Conservation (phyloP, 2,113 vertebrate genomes). For the Gavialis gangeticus region DNA sequence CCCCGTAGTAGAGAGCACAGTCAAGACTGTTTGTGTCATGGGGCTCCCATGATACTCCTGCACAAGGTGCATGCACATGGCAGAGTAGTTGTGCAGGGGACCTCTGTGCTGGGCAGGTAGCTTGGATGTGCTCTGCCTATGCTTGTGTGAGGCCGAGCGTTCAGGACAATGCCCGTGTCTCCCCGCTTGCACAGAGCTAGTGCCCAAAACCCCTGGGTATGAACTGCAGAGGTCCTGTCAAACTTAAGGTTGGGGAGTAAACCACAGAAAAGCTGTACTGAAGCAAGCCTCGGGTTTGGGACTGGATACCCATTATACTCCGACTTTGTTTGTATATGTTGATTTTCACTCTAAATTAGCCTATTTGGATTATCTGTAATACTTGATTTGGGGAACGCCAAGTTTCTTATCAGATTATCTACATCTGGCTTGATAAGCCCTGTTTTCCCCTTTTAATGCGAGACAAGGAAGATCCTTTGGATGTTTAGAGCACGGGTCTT, state of each 20-base stretch:
- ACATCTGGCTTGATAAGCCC: not conserved
- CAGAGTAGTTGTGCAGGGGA: not conserved
- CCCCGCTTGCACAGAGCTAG: not conserved
- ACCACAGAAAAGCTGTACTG: not conserved
- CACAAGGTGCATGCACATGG: not conserved
- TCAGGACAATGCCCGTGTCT: not conserved
- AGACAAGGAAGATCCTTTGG: not conserved
- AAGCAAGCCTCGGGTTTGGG: not conserved
- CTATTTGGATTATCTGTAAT: not conserved
- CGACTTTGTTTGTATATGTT: too few species aligned
- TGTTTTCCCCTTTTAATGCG: not conserved
- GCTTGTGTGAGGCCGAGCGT: not conserved
- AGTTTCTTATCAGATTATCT: not conserved
- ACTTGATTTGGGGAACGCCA: not conserved
- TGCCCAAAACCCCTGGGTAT: not conserved
- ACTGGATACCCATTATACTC: not conserved
- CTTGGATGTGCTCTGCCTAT: not conserved
- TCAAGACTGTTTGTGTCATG: not conserved
- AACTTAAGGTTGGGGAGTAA: not conserved
- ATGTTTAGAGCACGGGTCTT: not conserved
- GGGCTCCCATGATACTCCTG: not conserved
- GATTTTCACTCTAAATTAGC: not conserved
- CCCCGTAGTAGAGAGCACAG: not conserved
- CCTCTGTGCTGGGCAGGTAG: not conserved
- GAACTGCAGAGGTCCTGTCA: not conserved